These are phyloP conservation scores for Drosophila nannoptera DNA, from an alignment of 1,140 invertebrate genomes.

Conservation along the genomic window DNA sequence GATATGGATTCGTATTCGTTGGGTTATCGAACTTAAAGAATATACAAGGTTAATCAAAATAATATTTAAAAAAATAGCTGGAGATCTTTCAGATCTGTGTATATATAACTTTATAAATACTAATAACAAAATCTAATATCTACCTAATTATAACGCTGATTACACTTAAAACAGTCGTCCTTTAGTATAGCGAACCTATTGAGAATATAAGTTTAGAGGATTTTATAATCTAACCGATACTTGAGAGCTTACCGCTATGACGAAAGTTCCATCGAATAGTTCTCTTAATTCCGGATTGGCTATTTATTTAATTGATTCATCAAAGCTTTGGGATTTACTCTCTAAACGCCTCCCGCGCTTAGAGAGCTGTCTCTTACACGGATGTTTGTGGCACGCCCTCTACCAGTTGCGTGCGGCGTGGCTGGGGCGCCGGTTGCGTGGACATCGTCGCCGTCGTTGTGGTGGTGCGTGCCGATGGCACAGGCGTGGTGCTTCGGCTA, in stretches of 20 bases:
- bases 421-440: constrained; percentile 35
- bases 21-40: constrained; percentile 67
- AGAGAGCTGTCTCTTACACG: constrained; percentile 78
- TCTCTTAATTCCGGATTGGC: neutral
- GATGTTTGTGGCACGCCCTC: constrained; percentile 78
- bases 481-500: constrained; percentile 71
- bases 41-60: constrained; percentile 14
- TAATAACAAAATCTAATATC: constrained; percentile 7
- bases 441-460: constrained; percentile 65
- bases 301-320: constrained; percentile 21
- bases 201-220: neutral
- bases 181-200: constrained; percentile 4
- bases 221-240: neutral
- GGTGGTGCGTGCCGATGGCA: constrained; percentile 66
- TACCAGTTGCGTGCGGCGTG: constrained; percentile 71
- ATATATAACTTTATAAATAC: constrained; percentile 46
- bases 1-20: constrained; percentile 78
- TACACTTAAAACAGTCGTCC: neutral
- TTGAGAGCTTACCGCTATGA: constrained; percentile 7
- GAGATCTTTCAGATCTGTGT: constrained; percentile 64
- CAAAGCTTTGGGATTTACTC: constrained; percentile 37
- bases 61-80: constrained; percentile 13
- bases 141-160: constrained; percentile 1
- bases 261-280: neutral
- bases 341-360: constrained; percentile 68